A percentile compares a stretch with the other conserved stretches of the same genome.
phyloP scores from a whole-genome alignment of 2,888 invertebrate genomes.

The Venustoraphidia nigricollis region DNA sequence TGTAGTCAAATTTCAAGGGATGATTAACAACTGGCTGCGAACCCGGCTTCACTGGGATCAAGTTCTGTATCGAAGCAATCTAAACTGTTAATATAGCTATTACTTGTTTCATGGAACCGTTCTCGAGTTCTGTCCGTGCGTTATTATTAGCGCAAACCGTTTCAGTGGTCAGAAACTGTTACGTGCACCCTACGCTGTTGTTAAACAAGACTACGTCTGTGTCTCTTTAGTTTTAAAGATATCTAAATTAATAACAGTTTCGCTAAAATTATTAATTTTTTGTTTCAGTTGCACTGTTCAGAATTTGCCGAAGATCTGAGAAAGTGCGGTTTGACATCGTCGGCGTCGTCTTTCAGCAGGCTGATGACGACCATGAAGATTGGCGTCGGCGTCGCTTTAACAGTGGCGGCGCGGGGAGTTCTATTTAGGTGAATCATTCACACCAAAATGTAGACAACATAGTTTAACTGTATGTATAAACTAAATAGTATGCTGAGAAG shows the following conservation, averaged over 20 bases:
- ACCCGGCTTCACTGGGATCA: too few species aligned
- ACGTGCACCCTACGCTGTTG: too few species aligned
- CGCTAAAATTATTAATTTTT: slow-evolving; percentile 1
- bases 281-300: slow-evolving; percentile 23
- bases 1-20: too few species aligned
- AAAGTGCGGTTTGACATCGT: slow-evolving; percentile 19
- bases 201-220: too few species aligned
- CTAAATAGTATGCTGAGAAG: too few species aligned
- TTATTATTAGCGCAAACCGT: too few species aligned
- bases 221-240: neutral
- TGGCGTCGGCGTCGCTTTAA: slow-evolving; percentile 8
- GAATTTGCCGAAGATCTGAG: slow-evolving; percentile 18
- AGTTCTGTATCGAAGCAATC: too few species aligned
- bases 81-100: too few species aligned
- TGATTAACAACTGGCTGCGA: too few species aligned
- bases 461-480: neutral
- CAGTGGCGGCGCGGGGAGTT: neutral
- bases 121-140: too few species aligned
- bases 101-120: too few species aligned
- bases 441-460: neutral
- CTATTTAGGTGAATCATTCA: slow-evolving; percentile 1
- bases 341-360: neutral
- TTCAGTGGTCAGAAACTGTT: too few species aligned
- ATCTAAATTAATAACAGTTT: neutral
- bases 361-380: slow-evolving; percentile 4